Base-by-base conservation (phyloP, 1,140 invertebrate genomes). In the Achroia grisella region DNA sequence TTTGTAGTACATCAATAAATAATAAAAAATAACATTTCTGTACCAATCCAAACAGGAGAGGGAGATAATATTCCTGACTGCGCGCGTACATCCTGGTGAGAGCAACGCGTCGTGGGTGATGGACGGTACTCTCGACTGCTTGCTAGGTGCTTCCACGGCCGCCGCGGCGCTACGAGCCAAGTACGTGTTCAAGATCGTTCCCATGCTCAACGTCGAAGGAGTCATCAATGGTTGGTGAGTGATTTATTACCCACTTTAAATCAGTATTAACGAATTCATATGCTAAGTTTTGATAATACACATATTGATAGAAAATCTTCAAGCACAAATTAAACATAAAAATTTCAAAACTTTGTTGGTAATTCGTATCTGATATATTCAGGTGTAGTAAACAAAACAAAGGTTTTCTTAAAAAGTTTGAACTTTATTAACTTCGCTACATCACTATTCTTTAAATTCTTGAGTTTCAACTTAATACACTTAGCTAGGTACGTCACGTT, bases 101-200 rank as follows among this genome's bases (percentile, higher is more conserved):
- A 93, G 91, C 67, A 97, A 97, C 81, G 88, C 94, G 8, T 96
- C 94, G 0, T 97, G 94, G 94, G 91, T 96, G 32, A 95, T 97
- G 92, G 92, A 94, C 67, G 95, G 95, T 9, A 91, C 92, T 0
- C 75, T 97, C 41, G 86, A 91, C 12, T 91, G 88, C 50, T 81
- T 97, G 2, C 68, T 95, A 8, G 88, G 89, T 30, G 85, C 89
- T 53, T 86, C 89, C 0, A 48, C 79, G 1, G 82, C 88, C 8
- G 90, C 91, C 1, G 76, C 83, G 11, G 86, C 87, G 34, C 87
- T 96, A 0, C 86, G 94, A 10, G 87, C 91, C 45, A 88, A 90
- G 53, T 96, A 91, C 84, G 88, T 96, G 13, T 95, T 96, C 86
- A 95, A 96, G 79, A 89, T 96, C 42, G 90, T 97, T 27, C 95